Conservation (phyloP, 1,140 invertebrate species). For the Zaprionus vittiger region DNA sequence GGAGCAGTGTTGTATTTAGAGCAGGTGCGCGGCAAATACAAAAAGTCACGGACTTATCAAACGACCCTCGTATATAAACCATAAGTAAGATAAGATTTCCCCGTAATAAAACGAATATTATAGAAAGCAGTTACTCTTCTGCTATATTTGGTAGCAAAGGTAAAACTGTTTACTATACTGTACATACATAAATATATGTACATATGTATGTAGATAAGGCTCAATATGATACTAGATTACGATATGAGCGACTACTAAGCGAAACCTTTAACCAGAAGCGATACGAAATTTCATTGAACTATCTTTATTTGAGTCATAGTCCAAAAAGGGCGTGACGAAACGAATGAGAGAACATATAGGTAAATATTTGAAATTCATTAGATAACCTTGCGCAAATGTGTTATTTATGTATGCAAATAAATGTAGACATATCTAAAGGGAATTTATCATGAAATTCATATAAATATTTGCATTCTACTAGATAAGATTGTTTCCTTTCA, state of each 20-base stretch:
- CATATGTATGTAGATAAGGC: constrained; percentile 19
- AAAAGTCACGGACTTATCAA: too few relatives aligned
- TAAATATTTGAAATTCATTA: constrained; percentile 20
- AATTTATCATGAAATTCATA: background rate
- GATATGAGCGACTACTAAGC: constrained; percentile 20
- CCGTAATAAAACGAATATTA: background rate
- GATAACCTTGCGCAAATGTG: constrained; percentile 5
- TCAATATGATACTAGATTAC: constrained; percentile 11
- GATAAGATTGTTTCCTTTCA: background rate
- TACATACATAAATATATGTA: background rate
- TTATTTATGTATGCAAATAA: constrained; percentile 11
- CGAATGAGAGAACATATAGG: constrained; percentile 8
- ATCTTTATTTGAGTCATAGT: constrained; percentile 6
- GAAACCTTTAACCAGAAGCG: background rate
- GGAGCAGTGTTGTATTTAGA: too few relatives aligned
- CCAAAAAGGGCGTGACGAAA: constrained; percentile 10
- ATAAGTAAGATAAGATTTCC: constrained; percentile 28
- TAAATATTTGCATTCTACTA: background rate
- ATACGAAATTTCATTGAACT: constrained; percentile 7
- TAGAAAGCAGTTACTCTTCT: background rate
- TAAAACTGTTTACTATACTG: background rate
- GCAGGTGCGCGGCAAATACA: too few relatives aligned
- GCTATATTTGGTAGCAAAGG: background rate
- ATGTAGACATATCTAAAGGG: background rate
- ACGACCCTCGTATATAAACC: constrained; percentile 3